Percentiles rank a stretch among this genome's conserved stretches.
phyloP scores from a whole-genome alignment of 2,888 invertebrate genomes.

The Plagiodera versicolora region DNA sequence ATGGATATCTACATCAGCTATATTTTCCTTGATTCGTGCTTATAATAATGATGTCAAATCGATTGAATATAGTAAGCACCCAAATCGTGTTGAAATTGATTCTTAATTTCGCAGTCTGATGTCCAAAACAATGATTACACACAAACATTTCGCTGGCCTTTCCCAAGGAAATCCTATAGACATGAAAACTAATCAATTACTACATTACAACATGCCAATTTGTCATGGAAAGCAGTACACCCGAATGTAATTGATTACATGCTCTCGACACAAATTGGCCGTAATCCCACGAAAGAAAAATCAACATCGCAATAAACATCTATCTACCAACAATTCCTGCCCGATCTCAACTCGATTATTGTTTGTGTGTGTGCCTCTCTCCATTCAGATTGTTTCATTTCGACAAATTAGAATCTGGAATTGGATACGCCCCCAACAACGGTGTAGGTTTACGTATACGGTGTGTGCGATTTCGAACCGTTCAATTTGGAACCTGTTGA shows the following conservation, averaged over 20 bases:
- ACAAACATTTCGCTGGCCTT: not conserved
- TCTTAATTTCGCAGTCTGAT: not conserved
- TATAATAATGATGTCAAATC: not conserved
- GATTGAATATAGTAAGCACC: not conserved
- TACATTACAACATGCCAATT: not conserved
- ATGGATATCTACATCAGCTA: no score
- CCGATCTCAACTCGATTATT: constrained; percentile 2
- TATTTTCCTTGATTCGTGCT: no score
- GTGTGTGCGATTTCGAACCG: no score
- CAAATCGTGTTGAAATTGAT: no score
- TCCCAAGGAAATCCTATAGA: not conserved
- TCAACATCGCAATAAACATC: constrained; percentile 7
- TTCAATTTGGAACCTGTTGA: no score
- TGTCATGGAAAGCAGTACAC: not conserved
- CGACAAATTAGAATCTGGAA: constrained; percentile 7
- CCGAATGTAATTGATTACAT: not conserved
- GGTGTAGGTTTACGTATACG: no score
- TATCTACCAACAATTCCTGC: constrained; percentile 1
- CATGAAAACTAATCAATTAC: constrained; percentile 1
- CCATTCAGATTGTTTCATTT: constrained; percentile 2
- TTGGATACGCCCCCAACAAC: not conserved
- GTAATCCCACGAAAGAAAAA: not conserved
- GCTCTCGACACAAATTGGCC: not conserved
- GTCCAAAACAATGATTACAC: not conserved
- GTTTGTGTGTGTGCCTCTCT: not conserved